phyloP scores from a whole-genome alignment of 2,888 invertebrate species.

The Acronicta leporina region DNA sequence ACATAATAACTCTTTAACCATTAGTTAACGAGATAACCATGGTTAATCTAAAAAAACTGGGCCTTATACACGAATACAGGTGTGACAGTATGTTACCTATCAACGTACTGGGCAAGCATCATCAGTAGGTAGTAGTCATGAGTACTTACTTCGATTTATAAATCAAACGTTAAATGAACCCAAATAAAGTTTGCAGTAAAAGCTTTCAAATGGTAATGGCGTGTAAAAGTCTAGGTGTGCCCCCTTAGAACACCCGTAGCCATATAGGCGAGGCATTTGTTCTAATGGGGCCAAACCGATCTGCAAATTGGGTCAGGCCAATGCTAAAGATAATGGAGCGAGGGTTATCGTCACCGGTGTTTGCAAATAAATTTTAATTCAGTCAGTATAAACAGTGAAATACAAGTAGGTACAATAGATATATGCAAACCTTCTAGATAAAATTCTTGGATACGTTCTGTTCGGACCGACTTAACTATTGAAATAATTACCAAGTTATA shows the following conservation, averaged over 20 bases:
- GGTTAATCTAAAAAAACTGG: no score
- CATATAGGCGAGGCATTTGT: conserved; percentile 65
- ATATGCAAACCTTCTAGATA: background rate
- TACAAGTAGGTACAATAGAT: background rate
- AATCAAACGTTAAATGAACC: conserved; percentile 12
- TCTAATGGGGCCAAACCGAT: conserved; percentile 74
- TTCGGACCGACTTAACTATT: no score
- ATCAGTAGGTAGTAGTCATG: background rate
- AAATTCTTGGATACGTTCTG: no score
- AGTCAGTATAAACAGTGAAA: conserved; percentile 35
- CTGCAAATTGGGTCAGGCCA: conserved; percentile 78
- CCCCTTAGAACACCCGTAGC: conserved; percentile 49
- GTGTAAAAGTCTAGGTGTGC: conserved; percentile 72
- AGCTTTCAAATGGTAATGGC: conserved; percentile 63
- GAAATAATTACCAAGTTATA: no score
- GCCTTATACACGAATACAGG: no score
- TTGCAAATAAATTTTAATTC: conserved; percentile 57
- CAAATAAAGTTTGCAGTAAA: conserved; percentile 45
- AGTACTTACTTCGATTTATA: background rate
- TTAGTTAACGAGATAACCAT: no score
- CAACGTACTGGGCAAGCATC: background rate
- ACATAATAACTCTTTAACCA: no score
- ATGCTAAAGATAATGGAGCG: conserved; percentile 65
- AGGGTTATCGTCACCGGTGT: conserved; percentile 63
- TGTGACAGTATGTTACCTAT: no score